Evolutionary conservation across 1,140 invertebrate genomes (phyloP).

Genomic region (Hormaphis cornu): DNA sequence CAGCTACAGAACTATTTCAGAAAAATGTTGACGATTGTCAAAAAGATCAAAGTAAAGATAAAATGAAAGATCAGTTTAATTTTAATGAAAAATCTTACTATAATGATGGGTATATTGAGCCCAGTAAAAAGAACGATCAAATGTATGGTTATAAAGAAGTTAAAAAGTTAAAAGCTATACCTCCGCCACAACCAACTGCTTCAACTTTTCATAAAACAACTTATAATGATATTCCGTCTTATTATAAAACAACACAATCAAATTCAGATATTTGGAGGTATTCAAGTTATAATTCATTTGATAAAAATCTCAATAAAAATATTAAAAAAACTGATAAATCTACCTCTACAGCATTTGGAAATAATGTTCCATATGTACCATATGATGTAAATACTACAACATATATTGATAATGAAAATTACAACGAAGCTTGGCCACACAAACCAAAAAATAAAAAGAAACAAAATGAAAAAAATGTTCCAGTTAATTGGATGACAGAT

Average conservation of each 20-base stretch:
- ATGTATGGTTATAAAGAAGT: constrained; percentile 15
- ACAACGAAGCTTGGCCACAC: constrained; percentile 14
- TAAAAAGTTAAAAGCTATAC: constrained; percentile 11
- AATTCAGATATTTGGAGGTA: constrained; percentile 24
- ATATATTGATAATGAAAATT: constrained; percentile 25
- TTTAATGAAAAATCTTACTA: constrained; percentile 4
- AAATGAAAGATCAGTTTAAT: constrained; percentile 23
- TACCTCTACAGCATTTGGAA: constrained; percentile 36
- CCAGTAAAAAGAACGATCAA: constrained; percentile 6
- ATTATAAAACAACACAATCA: constrained; percentile 18
- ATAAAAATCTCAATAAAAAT: constrained; percentile 33
- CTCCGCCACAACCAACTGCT: constrained; percentile 10
- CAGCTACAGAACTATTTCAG: constrained; percentile 41
- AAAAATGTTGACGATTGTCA: constrained; percentile 40
- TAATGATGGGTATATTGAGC: constrained; percentile 5
- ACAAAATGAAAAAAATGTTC: constrained; percentile 23
- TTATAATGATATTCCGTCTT: constrained; percentile 26
- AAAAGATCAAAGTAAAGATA: constrained; percentile 34
- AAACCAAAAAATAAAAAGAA: constrained; percentile 27
- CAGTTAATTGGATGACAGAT: constrained; percentile 29
- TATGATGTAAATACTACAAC: constrained; percentile 33
- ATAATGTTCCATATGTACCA: constrained; percentile 36
- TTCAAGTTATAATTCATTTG: constrained; percentile 22
- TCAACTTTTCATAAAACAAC: constrained; percentile 4
- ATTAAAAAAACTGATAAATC: constrained; percentile 33